Evolutionary conservation across 2,113 vertebrate species (phyloP).

Genomic region (Bos taurus): ARS-UCD2.0 NC_037349.1:44250001-44250500

Average conservation of each 20-base stretch:
- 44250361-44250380: neutral
- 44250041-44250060: neutral
- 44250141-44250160: neutral
- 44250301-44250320: neutral
- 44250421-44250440: neutral
- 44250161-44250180: neutral
- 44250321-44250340: neutral
- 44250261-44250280: neutral
- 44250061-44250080: neutral
- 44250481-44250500: neutral
- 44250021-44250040: neutral
- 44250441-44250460: neutral
- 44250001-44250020: neutral
- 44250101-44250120: neutral
- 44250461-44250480: neutral
- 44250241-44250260: neutral
- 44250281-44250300: neutral
- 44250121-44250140: constrained; percentile 13
- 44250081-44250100: neutral
- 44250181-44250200: constrained; percentile 7
- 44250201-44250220: neutral
- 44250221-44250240: neutral
- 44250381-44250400: neutral
- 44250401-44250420: neutral
- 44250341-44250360: neutral